Percentiles rank a stretch among this genome's conserved stretches.
Conservation (phyloP, 2,113 vertebrate species). For the Athene cunicularia region DNA sequence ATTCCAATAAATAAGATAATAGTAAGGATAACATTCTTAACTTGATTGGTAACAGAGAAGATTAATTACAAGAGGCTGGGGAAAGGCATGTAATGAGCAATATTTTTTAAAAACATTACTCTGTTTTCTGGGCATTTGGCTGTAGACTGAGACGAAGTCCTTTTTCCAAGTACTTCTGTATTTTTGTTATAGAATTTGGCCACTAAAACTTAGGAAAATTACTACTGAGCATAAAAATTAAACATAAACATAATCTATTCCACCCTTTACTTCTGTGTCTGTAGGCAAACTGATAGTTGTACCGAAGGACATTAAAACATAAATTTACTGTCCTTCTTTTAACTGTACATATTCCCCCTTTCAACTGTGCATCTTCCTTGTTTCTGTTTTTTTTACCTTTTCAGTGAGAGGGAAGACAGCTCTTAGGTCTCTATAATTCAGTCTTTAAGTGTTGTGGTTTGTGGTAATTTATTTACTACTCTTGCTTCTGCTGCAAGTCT, state of each 20-base stretch:
- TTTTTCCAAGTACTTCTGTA: background rate
- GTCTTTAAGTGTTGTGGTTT: background rate
- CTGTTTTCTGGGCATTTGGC: background rate
- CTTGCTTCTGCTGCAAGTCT: background rate
- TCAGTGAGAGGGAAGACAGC: background rate
- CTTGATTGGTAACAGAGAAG: background rate
- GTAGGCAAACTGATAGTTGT: background rate
- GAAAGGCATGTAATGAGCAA: background rate
- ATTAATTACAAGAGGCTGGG: background rate
- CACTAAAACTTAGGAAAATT: background rate
- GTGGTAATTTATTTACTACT: background rate
- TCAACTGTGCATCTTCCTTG: fast-evolving
- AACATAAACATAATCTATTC: background rate
- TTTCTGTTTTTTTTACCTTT: background rate
- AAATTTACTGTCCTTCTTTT: background rate
- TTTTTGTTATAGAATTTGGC: background rate
- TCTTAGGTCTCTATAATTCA: background rate
- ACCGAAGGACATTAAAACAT: background rate
- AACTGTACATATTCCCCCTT: background rate
- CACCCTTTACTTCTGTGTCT: background rate
- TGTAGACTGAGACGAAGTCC: background rate
- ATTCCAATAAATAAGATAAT: background rate
- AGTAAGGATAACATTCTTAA: background rate
- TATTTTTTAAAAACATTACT: background rate
- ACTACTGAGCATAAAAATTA: background rate